A percentile compares a stretch with the other conserved stretches of the same genome.
Conservation (phyloP, 2,797 vertebrate genomes). For the Falco concolor region DNA sequence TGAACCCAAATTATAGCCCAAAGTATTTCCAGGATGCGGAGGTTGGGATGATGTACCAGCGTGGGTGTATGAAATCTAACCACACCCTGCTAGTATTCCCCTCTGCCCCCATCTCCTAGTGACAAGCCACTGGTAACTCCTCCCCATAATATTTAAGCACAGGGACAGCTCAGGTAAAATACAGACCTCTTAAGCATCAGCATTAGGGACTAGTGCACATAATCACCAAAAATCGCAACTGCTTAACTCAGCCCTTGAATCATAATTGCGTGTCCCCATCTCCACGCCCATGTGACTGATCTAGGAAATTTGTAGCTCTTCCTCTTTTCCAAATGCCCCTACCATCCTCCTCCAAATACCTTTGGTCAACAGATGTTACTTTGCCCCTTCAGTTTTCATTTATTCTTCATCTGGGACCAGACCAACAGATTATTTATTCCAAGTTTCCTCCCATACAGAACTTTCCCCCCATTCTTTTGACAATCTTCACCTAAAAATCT, state of each 20-base stretch:
- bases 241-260: background rate
- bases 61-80: background rate
- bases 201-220: background rate
- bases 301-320: background rate
- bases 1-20: background rate
- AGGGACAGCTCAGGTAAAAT: background rate
- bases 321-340: background rate
- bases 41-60: background rate
- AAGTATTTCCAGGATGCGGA: background rate
- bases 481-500: background rate
- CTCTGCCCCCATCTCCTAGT: background rate
- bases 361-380: background rate
- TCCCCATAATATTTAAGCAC: background rate
- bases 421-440: background rate
- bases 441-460: background rate
- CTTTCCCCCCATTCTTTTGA: background rate
- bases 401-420: background rate
- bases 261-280: background rate
- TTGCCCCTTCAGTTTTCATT: background rate
- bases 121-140: background rate
- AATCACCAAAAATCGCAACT: background rate
- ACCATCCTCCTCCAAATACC: background rate
- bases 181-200: background rate
- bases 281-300: background rate
- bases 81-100: background rate